phyloP scores from a whole-genome alignment of 2,797 vertebrate species.

The Syngnathus acus region DNA sequence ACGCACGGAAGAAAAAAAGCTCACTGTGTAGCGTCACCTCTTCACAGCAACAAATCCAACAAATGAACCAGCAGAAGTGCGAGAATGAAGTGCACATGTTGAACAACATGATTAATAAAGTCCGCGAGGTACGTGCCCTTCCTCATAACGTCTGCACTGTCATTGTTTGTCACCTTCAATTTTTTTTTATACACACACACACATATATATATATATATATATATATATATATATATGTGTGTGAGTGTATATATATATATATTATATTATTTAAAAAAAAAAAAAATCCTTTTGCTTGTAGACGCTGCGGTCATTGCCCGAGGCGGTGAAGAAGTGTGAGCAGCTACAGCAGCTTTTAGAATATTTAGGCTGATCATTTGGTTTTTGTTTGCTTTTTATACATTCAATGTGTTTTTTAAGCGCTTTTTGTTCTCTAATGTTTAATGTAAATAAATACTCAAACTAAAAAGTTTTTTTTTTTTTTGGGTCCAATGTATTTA shows the following conservation, averaged over 20 bases:
- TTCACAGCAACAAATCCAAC: slow-evolving; percentile 67
- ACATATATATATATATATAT: too few relatives aligned
- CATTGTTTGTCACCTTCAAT: not conserved
- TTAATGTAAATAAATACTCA: not conserved
- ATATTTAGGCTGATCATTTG: slow-evolving; percentile 58
- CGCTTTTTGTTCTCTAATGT: not conserved
- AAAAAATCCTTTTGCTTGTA: slow-evolving; percentile 20
- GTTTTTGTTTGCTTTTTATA: not conserved
- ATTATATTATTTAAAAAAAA: too few relatives aligned
- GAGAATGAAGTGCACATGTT: slow-evolving; percentile 69
- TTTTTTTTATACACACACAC: not conserved
- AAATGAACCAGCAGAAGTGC: slow-evolving; percentile 66
- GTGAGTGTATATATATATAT: too few relatives aligned
- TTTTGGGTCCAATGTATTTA: too few relatives aligned
- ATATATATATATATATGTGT: too few relatives aligned
- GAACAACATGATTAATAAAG: slow-evolving; percentile 64
- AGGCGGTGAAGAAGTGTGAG: slow-evolving; percentile 51
- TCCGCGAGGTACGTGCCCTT: slow-evolving; percentile 60
- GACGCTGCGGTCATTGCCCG: slow-evolving; percentile 66
- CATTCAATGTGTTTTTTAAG: not conserved
- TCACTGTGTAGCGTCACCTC: slow-evolving; percentile 3
- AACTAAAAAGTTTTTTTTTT: too few relatives aligned
- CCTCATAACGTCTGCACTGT: not conserved
- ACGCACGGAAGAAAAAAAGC: not conserved
- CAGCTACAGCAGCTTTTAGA: slow-evolving; percentile 61